These are phyloP conservation scores for Novumbra hubbsi DNA, from an alignment of 2,797 vertebrate genomes.

Conservation along the genomic window DNA sequence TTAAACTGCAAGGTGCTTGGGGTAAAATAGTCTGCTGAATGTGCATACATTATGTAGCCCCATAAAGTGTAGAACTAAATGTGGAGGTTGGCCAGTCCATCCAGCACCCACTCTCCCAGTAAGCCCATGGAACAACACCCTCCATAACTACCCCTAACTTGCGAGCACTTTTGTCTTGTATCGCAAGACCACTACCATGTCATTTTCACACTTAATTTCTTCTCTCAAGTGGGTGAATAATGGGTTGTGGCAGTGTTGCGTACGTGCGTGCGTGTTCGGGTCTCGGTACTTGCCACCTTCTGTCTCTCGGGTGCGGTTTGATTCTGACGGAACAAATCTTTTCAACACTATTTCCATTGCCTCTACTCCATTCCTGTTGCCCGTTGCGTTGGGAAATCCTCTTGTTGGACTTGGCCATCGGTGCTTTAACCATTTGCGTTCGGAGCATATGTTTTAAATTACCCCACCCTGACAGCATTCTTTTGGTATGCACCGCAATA, in stretches of 20 bases:
- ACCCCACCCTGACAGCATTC: conserved; percentile 73
- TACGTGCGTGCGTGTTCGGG: conserved; percentile 41
- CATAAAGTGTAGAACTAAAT: neutral
- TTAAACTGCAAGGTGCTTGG: neutral
- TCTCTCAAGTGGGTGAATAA: conserved; percentile 8
- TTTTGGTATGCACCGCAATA: conserved; percentile 59
- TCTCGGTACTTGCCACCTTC: conserved; percentile 77
- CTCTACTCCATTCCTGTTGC: neutral
- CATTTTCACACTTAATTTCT: conserved; percentile 19
- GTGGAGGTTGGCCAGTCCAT: neutral
- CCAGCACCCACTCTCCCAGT: neutral
- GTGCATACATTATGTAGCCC: neutral
- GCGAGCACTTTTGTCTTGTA: neutral
- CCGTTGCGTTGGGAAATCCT: conserved; percentile 77
- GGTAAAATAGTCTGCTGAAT: neutral
- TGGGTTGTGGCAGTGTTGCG: conserved; percentile 14
- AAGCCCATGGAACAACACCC: neutral
- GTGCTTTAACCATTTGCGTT: conserved; percentile 84
- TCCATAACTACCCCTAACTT: neutral
- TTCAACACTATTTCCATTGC: conserved; percentile 26
- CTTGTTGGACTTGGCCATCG: conserved; percentile 84
- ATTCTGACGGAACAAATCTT: conserved; percentile 86
- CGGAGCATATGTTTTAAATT: conserved; percentile 84
- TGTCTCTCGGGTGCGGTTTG: conserved; percentile 84
- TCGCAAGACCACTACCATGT: neutral